Conservation (phyloP, 2,113 vertebrate genomes). For the Lipotes vexillifer region DNA sequence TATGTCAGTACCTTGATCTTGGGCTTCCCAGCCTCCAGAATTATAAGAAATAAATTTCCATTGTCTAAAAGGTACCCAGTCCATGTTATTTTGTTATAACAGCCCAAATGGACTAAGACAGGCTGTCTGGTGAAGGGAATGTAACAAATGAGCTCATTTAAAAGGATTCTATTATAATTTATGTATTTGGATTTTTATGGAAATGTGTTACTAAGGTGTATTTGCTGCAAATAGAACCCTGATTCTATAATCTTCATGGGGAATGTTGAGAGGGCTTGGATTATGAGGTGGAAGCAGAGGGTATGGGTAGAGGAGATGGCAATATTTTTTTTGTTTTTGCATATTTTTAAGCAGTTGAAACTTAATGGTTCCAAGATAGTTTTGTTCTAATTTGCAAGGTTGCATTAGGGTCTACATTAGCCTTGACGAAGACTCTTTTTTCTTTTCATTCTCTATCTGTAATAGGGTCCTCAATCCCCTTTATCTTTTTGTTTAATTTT, state of each 20-base stretch:
- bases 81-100: not conserved
- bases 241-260: not conserved
- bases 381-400: not conserved
- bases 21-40: not conserved
- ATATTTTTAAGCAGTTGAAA: not conserved
- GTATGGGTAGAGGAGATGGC: not conserved
- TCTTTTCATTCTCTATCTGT: not conserved
- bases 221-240: not conserved
- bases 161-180: not conserved
- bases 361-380: not conserved
- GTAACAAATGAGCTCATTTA: not conserved
- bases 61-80: too few species aligned
- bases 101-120: not conserved
- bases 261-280: not conserved
- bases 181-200: not conserved
- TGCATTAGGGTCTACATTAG: not conserved
- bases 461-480: not conserved
- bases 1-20: not conserved
- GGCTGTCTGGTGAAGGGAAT: not conserved
- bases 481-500: slow-evolving; percentile 19
- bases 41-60: too few species aligned
- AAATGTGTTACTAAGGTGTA: not conserved
- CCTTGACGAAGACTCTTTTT: not conserved
- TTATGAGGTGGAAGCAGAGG: not conserved
- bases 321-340: not conserved